Conservation (phyloP, 2,888 invertebrate genomes). For the Leptopilina syphax region DNA sequence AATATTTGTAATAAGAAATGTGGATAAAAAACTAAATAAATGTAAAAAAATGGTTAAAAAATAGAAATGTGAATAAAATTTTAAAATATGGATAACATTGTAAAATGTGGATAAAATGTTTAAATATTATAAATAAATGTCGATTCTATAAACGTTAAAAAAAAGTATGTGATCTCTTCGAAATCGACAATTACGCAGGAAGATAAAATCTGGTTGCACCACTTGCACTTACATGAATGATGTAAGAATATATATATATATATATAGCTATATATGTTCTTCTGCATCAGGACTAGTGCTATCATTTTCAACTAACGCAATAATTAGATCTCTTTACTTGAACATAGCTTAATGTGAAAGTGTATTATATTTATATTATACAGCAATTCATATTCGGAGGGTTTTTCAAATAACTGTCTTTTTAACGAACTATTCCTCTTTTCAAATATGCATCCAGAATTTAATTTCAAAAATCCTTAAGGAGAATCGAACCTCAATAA, state of each 20-base stretch:
- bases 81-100: too few relatives aligned
- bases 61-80: too few relatives aligned
- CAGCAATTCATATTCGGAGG: not conserved
- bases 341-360: constrained; percentile 36
- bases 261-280: constrained; percentile 14
- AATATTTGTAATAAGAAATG: too few relatives aligned
- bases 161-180: constrained; percentile 40
- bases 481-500: too few relatives aligned
- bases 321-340: constrained; percentile 37
- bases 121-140: not conserved
- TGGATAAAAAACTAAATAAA: too few relatives aligned
- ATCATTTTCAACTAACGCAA: constrained; percentile 53
- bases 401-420: not conserved
- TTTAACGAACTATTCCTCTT: too few relatives aligned
- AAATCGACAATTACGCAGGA: constrained; percentile 51
- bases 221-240: constrained; percentile 50
- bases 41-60: too few relatives aligned
- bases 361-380: not conserved
- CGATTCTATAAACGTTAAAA: constrained; percentile 33
- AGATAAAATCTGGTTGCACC: constrained; percentile 59
- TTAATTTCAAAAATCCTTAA: too few relatives aligned
- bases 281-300: constrained; percentile 46
- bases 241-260: constrained; percentile 49
- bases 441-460: too few relatives aligned
- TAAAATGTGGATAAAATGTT: not conserved